phyloP scores from a whole-genome alignment of 2,888 invertebrate genomes.

The Tubulanus polymorphus region DNA sequence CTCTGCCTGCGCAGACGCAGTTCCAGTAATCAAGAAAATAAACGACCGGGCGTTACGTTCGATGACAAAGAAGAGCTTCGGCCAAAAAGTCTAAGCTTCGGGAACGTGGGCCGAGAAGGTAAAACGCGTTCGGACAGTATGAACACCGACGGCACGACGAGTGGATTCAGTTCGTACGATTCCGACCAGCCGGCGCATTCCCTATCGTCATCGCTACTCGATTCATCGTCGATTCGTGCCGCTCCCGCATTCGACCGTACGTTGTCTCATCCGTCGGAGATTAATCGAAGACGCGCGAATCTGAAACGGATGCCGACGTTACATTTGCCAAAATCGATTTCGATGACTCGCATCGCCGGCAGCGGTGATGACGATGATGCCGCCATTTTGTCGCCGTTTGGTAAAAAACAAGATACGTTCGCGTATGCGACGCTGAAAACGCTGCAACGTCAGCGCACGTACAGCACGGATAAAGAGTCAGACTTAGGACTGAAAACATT shows the following conservation, averaged over 20 bases:
- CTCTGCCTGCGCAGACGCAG: not conserved
- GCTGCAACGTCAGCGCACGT: slow-evolving; percentile 43
- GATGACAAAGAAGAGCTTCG: not conserved
- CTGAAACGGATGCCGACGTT: slow-evolving; percentile 44
- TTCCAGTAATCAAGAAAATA: not conserved
- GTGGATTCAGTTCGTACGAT: slow-evolving; percentile 78
- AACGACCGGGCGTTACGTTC: not conserved
- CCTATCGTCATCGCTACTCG: slow-evolving; percentile 73
- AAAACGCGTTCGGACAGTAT: slow-evolving; percentile 59
- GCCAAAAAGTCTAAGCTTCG: not conserved
- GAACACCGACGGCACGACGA: slow-evolving; percentile 69
- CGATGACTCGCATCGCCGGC: not conserved
- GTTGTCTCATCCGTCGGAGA: slow-evolving; percentile 36
- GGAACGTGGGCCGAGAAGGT: slow-evolving; percentile 42
- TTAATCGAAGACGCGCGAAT: slow-evolving; percentile 39
- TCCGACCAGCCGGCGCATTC: slow-evolving; percentile 70
- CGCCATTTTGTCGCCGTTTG: not conserved
- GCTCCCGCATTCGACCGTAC: not conserved
- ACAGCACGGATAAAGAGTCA: slow-evolving; percentile 37
- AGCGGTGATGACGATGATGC: not conserved
- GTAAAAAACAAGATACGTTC: slow-evolving; percentile 34
- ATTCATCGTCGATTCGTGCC: no score
- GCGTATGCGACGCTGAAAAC: slow-evolving; percentile 51
- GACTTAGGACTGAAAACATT: slow-evolving; percentile 26
- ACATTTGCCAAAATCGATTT: slow-evolving; percentile 25